Conservation (phyloP, 2,888 invertebrate genomes). For the Crioceris asparagi region DNA sequence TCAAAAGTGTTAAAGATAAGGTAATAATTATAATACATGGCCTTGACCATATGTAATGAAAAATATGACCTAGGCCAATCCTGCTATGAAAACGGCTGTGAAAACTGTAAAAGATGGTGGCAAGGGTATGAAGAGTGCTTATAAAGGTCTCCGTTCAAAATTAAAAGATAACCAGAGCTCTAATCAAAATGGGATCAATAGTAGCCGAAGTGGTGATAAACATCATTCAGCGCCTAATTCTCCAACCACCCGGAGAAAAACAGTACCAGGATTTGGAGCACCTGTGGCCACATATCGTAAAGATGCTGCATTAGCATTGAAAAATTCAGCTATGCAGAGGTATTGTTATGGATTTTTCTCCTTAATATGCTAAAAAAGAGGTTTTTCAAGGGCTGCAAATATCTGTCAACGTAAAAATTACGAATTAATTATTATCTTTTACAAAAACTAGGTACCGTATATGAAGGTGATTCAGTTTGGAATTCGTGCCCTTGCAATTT, state of each 20-base stretch:
- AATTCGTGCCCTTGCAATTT: too few relatives aligned
- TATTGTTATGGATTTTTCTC: slow-evolving; percentile 10
- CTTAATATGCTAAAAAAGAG: too few relatives aligned
- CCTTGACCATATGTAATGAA: background rate
- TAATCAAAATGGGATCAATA: slow-evolving; percentile 31
- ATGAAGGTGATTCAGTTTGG: too few relatives aligned
- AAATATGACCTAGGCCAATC: slow-evolving; percentile 61
- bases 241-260: slow-evolving; percentile 46
- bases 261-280: slow-evolving; percentile 29
- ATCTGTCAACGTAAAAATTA: too few relatives aligned
- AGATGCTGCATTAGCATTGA: slow-evolving; percentile 32
- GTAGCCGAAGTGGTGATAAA: slow-evolving; percentile 31
- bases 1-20: slow-evolving; percentile 82
- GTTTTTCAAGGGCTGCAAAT: too few relatives aligned
- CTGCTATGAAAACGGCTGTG: slow-evolving; percentile 86
- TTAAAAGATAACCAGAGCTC: slow-evolving; percentile 37
- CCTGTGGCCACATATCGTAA: slow-evolving; percentile 36
- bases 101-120: slow-evolving; percentile 79
- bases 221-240: slow-evolving; percentile 57
- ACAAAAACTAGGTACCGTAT: too few relatives aligned
- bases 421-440: too few relatives aligned
- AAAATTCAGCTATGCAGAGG: slow-evolving; percentile 33
- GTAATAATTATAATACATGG: slow-evolving; percentile 46
- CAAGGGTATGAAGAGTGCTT: slow-evolving; percentile 66
- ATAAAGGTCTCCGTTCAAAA: slow-evolving; percentile 64